These are phyloP conservation scores for Halichondria panicea DNA, from an alignment of 37 sponge, comb jelly and placozoan species.

Conservation along the genomic window DNA sequence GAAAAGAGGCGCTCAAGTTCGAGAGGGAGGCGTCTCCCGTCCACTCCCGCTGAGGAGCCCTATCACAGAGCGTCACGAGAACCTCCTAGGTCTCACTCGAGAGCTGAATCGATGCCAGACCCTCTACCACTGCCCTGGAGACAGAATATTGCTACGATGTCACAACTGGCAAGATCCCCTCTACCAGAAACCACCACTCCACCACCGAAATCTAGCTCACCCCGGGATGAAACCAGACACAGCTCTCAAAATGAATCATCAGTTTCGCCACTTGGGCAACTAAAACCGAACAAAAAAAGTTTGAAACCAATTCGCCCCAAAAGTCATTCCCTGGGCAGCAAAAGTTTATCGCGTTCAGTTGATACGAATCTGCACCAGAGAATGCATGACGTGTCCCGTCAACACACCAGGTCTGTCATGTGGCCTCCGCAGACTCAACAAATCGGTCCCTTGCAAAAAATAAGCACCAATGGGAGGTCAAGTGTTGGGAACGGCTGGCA, in stretches of 20 bases:
- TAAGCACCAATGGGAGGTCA: not conserved
- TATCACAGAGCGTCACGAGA: not conserved
- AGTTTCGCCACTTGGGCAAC: conserved; percentile 11
- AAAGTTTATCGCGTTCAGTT: conserved; percentile 9
- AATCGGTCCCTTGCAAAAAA: too few species aligned
- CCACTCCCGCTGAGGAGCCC: conserved; percentile 42
- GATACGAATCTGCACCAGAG: conserved; percentile 15
- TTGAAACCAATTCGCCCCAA: conserved; percentile 13
- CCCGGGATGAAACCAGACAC: too few species aligned
- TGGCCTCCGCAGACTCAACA: too few species aligned
- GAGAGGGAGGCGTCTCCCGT: conserved; percentile 17
- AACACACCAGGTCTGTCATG: too few species aligned
- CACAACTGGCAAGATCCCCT: not conserved
- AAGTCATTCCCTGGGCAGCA: not conserved
- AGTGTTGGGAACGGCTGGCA: not conserved
- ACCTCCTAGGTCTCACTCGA: conserved; percentile 16
- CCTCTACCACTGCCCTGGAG: conserved; percentile 74
- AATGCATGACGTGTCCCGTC: not conserved
- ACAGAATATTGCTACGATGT: conserved; percentile 10
- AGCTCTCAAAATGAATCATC: conserved; percentile 26
- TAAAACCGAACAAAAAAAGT: not conserved
- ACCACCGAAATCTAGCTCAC: not conserved
- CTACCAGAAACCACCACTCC: not conserved
- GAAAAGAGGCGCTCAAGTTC: not conserved
- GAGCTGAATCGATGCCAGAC: conserved; percentile 68